Conservation (phyloP, 2,888 invertebrate species). For the Pyralis farinalis region DNA sequence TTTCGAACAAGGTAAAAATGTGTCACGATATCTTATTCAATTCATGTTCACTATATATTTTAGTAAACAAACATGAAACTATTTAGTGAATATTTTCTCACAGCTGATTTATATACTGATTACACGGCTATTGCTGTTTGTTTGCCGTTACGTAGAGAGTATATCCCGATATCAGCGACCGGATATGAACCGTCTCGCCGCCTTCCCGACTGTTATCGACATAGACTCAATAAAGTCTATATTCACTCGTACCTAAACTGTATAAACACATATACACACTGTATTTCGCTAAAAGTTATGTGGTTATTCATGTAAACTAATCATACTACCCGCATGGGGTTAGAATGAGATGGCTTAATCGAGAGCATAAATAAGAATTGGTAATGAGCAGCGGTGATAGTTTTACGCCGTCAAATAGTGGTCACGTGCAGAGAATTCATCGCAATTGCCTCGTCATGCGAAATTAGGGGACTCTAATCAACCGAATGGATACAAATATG, state of each 20-base stretch:
- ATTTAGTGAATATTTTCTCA: constrained; percentile 24
- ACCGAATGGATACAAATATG: constrained; percentile 51
- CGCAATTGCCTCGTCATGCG: constrained; percentile 60
- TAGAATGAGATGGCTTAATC: constrained; percentile 62
- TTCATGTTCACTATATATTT: no score
- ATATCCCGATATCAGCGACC: constrained; percentile 56
- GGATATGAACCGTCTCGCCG: constrained; percentile 58
- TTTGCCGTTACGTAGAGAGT: constrained; percentile 43
- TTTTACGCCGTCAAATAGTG: constrained; percentile 66
- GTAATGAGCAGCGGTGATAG: constrained; percentile 58
- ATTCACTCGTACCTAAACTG: constrained; percentile 29
- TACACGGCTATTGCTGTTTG: constrained; percentile 26
- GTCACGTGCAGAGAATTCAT: constrained; percentile 73
- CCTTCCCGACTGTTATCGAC: constrained; percentile 58
- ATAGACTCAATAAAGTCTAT: constrained; percentile 39
- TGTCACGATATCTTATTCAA: no score
- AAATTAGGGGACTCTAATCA: constrained; percentile 51
- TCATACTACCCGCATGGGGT: constrained; percentile 63
- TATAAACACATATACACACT: constrained; percentile 16
- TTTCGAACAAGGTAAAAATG: no score
- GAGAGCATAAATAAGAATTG: constrained; percentile 62
- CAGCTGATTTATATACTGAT: constrained; percentile 27
- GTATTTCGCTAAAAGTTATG: constrained; percentile 19
- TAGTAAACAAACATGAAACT: no score
- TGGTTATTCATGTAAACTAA: constrained; percentile 12